Conservation (phyloP, 1,140 invertebrate genomes). For the Hydropsyche tenuis region DNA sequence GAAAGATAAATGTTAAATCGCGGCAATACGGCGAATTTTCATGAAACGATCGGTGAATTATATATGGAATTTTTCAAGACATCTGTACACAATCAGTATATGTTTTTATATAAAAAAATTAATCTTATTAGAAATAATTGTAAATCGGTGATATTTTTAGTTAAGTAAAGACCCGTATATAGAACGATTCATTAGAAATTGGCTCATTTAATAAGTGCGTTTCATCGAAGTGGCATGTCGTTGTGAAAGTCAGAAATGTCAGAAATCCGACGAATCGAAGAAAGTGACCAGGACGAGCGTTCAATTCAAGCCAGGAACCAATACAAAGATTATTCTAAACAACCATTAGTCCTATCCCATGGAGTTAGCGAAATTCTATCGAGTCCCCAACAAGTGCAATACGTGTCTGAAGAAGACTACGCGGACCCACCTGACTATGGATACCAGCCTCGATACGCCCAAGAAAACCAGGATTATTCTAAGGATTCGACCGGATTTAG, state of each 20-base stretch:
- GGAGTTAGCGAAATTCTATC: conserved; percentile 60
- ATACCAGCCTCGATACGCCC: conserved; percentile 21
- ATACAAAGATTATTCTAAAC: conserved; percentile 18
- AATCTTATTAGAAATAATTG: too few relatives aligned
- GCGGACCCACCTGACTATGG: conserved; percentile 13
- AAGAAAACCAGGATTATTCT: conserved; percentile 56
- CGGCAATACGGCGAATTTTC: background rate
- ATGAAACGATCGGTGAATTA: too few relatives aligned
- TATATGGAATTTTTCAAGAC: too few relatives aligned
- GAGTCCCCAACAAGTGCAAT: conserved; percentile 23
- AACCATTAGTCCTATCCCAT: conserved; percentile 52
- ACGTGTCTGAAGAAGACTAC: conserved; percentile 30
- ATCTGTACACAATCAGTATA: too few relatives aligned
- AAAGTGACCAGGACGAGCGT: background rate
- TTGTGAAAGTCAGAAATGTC: too few relatives aligned
- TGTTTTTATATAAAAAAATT: too few relatives aligned
- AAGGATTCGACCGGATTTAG: conserved; percentile 61
- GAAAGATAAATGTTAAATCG: too few relatives aligned
- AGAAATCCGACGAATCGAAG: conserved; percentile 2
- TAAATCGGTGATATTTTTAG: background rate
- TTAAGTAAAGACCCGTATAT: too few relatives aligned
- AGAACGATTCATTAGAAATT: too few relatives aligned
- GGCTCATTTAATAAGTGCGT: too few relatives aligned
- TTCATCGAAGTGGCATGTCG: too few relatives aligned
- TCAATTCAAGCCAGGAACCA: background rate